phyloP scores from a whole-genome alignment of 1,140 invertebrate genomes.

The Pseudomyrmex cubaensis region DNA sequence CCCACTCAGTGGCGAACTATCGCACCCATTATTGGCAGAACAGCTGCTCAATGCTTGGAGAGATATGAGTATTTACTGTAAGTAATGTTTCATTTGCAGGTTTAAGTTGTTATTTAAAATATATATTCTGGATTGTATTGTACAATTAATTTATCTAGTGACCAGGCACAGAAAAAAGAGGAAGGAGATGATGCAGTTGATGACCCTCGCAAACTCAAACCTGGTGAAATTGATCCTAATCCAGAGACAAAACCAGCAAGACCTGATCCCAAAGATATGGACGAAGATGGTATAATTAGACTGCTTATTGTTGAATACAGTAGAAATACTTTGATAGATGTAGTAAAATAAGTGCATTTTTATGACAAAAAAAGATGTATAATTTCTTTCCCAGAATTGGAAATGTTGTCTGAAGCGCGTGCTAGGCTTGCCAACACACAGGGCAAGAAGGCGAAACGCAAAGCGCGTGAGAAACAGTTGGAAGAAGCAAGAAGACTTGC shows the following conservation, averaged over 20 bases:
- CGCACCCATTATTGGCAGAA: conserved; percentile 99
- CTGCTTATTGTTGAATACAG: background rate
- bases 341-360: too few relatives aligned
- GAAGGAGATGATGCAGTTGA: conserved; percentile 96
- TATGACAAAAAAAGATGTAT: background rate
- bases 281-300: conserved; percentile 95
- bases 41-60: conserved; percentile 99
- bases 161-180: conserved; percentile 99
- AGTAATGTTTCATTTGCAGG: conserved; percentile 81
- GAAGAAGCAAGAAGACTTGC: conserved; percentile 98
- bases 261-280: conserved; percentile 99
- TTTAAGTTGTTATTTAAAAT: background rate
- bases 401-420: conserved; percentile 99
- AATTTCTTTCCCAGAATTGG: conserved; percentile 89
- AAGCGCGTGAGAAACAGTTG: conserved; percentile 99
- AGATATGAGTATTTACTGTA: conserved; percentile 98
- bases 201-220: conserved; percentile 98
- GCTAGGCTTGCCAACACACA: conserved; percentile 99
- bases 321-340: background rate
- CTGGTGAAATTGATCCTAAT: conserved; percentile 99
- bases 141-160: conserved; percentile 86
- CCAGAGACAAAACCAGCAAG: conserved; percentile 99
- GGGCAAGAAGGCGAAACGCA: conserved; percentile 99
- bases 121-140: background rate
- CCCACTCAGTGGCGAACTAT: conserved; percentile 99